Conservation (phyloP, 2,888 invertebrate species). For the Brachyptera risi region DNA sequence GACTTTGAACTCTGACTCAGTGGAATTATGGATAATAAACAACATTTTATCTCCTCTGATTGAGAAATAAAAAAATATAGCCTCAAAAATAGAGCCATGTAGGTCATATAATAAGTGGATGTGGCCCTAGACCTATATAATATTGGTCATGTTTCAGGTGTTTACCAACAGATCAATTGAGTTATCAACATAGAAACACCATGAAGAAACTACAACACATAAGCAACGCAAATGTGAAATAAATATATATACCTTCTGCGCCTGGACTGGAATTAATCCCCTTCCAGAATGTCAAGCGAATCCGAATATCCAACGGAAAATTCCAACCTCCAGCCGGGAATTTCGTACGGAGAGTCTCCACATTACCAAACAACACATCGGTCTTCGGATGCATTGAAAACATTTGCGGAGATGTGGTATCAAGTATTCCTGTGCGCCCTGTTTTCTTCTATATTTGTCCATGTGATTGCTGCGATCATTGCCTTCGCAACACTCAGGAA, state of each 20-base stretch:
- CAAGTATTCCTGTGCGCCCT: constrained; percentile 94
- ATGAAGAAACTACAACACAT: neutral
- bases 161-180: constrained; percentile 7
- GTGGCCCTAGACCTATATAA: too few species aligned
- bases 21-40: too few species aligned
- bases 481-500: constrained; percentile 88
- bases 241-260: neutral
- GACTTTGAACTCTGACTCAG: too few species aligned
- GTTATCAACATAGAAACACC: neutral
- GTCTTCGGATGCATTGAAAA: too few species aligned
- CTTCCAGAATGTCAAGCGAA: constrained; percentile 13
- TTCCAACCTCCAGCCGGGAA: too few species aligned
- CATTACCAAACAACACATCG: too few species aligned
- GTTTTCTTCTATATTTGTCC: constrained; percentile 90
- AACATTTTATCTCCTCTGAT: too few species aligned
- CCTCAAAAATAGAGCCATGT: too few species aligned
- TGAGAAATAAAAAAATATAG: too few species aligned
- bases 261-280: too few species aligned
- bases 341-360: too few species aligned
- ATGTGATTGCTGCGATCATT: constrained; percentile 79
- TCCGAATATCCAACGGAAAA: neutral
- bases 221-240: neutral
- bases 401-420: constrained; percentile 92
- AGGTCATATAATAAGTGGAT: too few species aligned
- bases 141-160: constrained; percentile 7